Evolutionary conservation across 2,797 vertebrate genomes (phyloP).

Genomic region (Cichlasoma orientale): DNA sequence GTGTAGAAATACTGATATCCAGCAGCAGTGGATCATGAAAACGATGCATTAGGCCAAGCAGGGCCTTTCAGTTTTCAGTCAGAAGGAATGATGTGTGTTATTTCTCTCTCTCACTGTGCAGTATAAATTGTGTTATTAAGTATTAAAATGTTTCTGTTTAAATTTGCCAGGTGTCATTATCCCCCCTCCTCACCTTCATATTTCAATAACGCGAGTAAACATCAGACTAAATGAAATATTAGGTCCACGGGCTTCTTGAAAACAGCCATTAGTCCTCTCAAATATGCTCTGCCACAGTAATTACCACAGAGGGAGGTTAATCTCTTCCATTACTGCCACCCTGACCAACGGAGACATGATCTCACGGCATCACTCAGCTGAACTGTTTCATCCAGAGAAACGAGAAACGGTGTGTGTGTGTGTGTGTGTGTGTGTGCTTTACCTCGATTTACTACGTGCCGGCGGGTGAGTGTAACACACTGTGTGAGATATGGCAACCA

Average conservation of each 20-base stretch:
- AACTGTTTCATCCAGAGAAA: constrained; percentile 2
- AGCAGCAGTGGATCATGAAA: no score
- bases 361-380: neutral
- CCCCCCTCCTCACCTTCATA: neutral
- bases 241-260: neutral
- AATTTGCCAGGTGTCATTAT: neutral
- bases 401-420: neutral
- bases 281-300: neutral
- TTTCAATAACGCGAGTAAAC: neutral
- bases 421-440: neutral
- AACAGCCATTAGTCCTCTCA: neutral
- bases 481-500: neutral
- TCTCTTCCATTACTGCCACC: neutral
- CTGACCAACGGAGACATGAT: neutral
- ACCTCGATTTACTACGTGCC: neutral
- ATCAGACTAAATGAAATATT: neutral
- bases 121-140: neutral
- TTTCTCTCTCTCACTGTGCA: neutral
- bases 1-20: no score
- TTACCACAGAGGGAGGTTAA: constrained; percentile 1
- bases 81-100: no score
- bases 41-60: neutral
- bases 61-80: no score
- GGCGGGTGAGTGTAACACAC: neutral
- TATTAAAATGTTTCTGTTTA: neutral